These are phyloP conservation scores for Trogon melanurus DNA, from an alignment of 2,113 vertebrate genomes.

Conservation along the genomic window DNA sequence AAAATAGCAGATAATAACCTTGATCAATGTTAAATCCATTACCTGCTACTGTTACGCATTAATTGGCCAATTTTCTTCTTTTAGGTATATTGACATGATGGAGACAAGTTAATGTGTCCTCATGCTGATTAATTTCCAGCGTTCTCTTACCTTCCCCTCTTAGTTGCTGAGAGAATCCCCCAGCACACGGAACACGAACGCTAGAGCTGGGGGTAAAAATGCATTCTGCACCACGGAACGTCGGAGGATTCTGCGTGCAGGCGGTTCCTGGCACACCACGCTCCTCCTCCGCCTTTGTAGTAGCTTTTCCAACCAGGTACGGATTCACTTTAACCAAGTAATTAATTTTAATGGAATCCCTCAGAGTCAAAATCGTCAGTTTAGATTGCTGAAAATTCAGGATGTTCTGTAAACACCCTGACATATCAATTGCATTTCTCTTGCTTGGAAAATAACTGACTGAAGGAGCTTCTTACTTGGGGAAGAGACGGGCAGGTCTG, in stretches of 20 bases:
- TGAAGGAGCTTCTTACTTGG: neutral
- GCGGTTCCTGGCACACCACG: neutral
- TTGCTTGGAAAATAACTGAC: neutral
- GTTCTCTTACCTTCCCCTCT: neutral
- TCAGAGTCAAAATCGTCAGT: neutral
- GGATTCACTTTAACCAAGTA: neutral
- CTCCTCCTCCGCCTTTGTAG: accelerated
- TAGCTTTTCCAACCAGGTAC: neutral
- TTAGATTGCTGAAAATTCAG: neutral
- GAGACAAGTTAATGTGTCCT: conserved; percentile 55
- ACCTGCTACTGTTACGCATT: conserved; percentile 30
- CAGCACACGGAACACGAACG: neutral
- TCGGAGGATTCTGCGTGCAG: neutral
- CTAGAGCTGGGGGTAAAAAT: neutral
- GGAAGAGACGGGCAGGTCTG: neutral
- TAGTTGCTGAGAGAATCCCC: neutral
- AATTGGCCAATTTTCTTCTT: conserved; percentile 68
- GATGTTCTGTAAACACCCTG: neutral
- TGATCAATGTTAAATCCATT: conserved; percentile 47
- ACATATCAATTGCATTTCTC: neutral
- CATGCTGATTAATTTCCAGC: neutral
- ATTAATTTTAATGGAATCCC: neutral
- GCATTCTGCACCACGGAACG: neutral
- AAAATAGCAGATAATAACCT: conserved; percentile 46
- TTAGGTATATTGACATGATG: conserved; percentile 7